Percentiles rank a stretch among this genome's conserved stretches.
phyloP scores from a whole-genome alignment of 2,797 vertebrate species.

The Cichlasoma orientale region DNA sequence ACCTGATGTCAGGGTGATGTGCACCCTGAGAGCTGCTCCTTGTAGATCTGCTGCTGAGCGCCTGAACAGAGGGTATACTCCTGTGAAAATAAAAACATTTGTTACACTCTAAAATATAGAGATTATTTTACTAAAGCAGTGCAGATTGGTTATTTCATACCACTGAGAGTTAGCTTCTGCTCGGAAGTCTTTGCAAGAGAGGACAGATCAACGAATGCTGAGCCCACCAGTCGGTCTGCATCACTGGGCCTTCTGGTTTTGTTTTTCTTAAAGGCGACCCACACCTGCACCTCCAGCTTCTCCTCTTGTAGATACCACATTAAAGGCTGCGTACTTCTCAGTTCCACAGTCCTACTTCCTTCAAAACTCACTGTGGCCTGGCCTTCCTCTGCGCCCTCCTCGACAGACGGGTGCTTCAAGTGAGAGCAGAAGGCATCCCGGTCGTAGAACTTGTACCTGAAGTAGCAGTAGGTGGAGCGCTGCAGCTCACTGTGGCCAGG shows the following conservation, averaged over 20 bases:
- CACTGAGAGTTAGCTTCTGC: slow-evolving; percentile 82
- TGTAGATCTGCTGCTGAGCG: slow-evolving; percentile 86
- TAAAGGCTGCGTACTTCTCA: slow-evolving; percentile 83
- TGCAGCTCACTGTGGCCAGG: slow-evolving; percentile 81
- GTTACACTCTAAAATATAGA: background rate
- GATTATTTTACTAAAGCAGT: background rate
- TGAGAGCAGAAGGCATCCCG: slow-evolving; percentile 85
- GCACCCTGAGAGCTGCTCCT: slow-evolving; percentile 89
- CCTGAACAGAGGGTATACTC: slow-evolving; percentile 91
- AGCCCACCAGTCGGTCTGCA: slow-evolving; percentile 90
- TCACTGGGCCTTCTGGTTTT: slow-evolving; percentile 85
- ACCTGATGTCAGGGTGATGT: slow-evolving; percentile 73
- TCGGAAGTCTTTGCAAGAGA: slow-evolving; percentile 74
- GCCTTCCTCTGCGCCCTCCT: slow-evolving; percentile 44
- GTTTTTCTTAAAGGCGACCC: slow-evolving; percentile 87
- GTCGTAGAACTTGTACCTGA: slow-evolving; percentile 91
- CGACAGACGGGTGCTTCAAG: slow-evolving; percentile 83
- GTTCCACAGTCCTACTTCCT: slow-evolving; percentile 76
- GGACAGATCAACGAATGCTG: slow-evolving; percentile 88
- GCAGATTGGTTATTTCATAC: slow-evolving; percentile 42
- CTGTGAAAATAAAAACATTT: slow-evolving; percentile 70
- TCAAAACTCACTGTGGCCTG: slow-evolving; percentile 82
- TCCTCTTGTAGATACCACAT: slow-evolving; percentile 94
- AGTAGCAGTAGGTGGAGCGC: slow-evolving; percentile 88
- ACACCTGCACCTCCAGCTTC: slow-evolving; percentile 91